Evolutionary conservation across 1,140 invertebrate genomes (phyloP), one percentile per base, ranked within the genome.

Genomic region (Trachymyrmex septentrionalis): DNA sequence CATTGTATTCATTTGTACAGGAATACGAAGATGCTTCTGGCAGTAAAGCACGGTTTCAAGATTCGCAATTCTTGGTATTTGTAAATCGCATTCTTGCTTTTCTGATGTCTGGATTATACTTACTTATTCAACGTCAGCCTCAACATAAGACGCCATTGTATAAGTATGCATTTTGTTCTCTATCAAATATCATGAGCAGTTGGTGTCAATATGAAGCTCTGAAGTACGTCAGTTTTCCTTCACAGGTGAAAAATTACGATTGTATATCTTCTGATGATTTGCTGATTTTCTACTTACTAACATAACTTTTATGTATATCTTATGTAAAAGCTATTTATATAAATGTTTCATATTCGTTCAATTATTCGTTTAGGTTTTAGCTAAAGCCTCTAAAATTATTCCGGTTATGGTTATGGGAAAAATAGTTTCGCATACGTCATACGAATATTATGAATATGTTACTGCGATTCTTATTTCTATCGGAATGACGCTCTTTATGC

Each of bases 151-250:
- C 98, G 71, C 99, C 99, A 5, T 95, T 99, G 3, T 99, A 99
- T 94, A 99, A 99, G 95, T 99, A 99, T 96, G 98, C 98, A 0
- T 99, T 98, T 95, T 99, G 98, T 94, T 99, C 99, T 0, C 97
- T 99, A 90, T 99, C 99, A 21, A 99, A 99, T 95, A 99, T 99
- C 85, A 97, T 99, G 96, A 99, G 99, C 94, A 99, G 98, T 59
- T 99, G 99, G 99, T 99, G 99, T 95, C 99, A 99, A 95, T 99
- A 99, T 94, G 99, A 99, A 96, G 99, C 99, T 27, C 96, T 99
- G 3, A 99, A 99, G 95, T 99, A 98, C 96, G 98, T 99, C 88
- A 99, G 98, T 92, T 99, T 99, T 95, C 99, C 99, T 3, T 99
- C 98, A 61, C 99, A 99, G 96, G 98, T 98, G 88, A 87, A 75